Evolutionary conservation across 2,797 vertebrate species (phyloP), one percentile per base, ranked within the genome.

Genomic region (Adelosebastes latens): DNA sequence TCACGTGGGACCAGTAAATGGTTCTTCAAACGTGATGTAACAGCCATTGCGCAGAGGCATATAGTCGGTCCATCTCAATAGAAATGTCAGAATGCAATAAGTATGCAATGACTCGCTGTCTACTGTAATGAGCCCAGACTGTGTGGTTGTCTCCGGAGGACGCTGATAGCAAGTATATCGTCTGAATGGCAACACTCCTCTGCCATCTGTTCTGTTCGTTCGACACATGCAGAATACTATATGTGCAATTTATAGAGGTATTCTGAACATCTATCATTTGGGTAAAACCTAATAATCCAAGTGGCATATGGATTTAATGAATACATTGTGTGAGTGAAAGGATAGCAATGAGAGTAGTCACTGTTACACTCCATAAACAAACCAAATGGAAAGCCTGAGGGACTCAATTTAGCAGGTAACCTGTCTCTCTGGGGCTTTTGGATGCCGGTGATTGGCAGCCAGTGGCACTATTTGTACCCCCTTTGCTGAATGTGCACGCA

Each of bases 41-140:
- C 81, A 91, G 88, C 81, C 78, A 88, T 76, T 72, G 88, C 71
- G 9, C 81, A 69, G 85, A 87, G 84, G 84, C 83, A 92, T 92
- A 90, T 86, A 92, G 94, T 82, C 89, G 85, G 86, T 89, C 81
- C 39, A 82, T 94, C 94, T 94, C 92, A 90, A 93, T 94, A 91
- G 88, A 94, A 93, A 91, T 89, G 92, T 92, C 92, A 90, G 85
- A 31, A 59, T 22, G 89, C 92, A 90, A 93, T 94, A 94, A 95
- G 91, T 94, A 93, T 89, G 91, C 91, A 87, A 92, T 93, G 92
- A 92, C 87, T 92, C 53, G 85, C 93, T 87, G 93, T 89, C 89
- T 90, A 80, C 85, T 83, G 84, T 93, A 93, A 93, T 90, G 87
- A 94, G 90, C 79, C 83, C 90, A 81, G 93, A 86, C 90, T 82